Conservation (phyloP, 2,113 vertebrate species). For the Ptilorrhoa leucosticta region DNA sequence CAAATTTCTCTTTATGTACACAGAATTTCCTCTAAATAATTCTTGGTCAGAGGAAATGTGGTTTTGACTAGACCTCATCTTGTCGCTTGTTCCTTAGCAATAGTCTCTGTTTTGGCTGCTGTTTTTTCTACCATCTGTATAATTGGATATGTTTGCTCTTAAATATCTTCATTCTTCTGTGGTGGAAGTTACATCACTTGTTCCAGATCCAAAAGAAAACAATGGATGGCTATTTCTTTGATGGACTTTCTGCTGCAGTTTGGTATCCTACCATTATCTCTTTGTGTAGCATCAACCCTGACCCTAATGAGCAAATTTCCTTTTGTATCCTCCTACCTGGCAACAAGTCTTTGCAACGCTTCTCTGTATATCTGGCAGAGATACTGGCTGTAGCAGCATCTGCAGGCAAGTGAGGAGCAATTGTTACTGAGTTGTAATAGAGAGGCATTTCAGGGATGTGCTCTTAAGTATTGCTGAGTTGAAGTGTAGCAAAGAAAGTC, state of each 20-base stretch:
- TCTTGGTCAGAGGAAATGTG: background rate
- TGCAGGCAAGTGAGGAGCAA: background rate
- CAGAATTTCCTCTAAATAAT: background rate
- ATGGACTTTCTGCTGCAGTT: background rate
- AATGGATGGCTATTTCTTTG: background rate
- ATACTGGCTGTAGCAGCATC: background rate
- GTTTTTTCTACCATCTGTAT: background rate
- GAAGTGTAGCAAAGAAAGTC: background rate
- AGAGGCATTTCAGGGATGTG: background rate
- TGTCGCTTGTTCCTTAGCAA: background rate
- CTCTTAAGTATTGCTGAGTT: background rate
- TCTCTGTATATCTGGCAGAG: background rate
- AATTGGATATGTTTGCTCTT: background rate
- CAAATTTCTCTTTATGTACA: background rate
- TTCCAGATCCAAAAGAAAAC: background rate
- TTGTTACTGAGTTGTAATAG: background rate
- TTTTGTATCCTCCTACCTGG: background rate
- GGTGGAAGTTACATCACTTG: background rate
- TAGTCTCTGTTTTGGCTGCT: background rate
- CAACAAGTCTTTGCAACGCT: background rate
- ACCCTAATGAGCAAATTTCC: background rate
- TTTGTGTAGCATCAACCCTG: background rate
- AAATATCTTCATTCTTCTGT: background rate
- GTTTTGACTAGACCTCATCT: conserved; percentile 6
- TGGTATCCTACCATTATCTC: background rate